phyloP scores from a whole-genome alignment of 2,888 invertebrate species.

The Colostygia pectinataria region DNA sequence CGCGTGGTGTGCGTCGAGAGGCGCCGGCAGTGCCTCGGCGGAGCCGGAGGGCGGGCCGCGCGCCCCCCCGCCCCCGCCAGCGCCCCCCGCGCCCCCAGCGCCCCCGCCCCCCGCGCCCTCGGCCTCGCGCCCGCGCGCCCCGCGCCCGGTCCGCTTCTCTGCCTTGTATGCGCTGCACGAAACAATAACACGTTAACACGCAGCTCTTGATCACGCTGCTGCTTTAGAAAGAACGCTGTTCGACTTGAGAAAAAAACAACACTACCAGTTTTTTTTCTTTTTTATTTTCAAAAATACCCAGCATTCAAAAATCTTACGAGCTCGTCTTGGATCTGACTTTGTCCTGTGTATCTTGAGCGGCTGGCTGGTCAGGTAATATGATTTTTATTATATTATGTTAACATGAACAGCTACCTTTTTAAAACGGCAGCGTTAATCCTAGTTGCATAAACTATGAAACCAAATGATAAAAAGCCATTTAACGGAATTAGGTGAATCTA shows the following conservation, averaged over 20 bases:
- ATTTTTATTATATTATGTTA: no score
- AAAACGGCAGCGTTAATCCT: conserved; percentile 8
- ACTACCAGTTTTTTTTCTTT: no score
- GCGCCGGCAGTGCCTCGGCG: conserved; percentile 69
- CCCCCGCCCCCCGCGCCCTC: conserved; percentile 45
- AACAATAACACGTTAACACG: conserved; percentile 1
- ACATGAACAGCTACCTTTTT: not conserved
- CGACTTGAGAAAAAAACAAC: no score
- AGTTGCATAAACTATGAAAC: not conserved
- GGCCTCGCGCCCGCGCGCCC: conserved; percentile 31
- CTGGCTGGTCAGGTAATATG: no score
- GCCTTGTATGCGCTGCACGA: conserved; percentile 70
- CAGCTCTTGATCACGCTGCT: not conserved
- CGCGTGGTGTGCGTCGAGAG: conserved; percentile 85
- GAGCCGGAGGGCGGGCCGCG: conserved; percentile 61
- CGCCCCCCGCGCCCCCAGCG: conserved; percentile 25
- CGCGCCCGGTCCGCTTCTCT: conserved; percentile 60
- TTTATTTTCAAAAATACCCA: no score
- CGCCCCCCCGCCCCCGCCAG: conserved; percentile 59
- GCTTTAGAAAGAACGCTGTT: not conserved
- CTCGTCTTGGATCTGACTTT: no score
- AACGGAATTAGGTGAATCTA: not conserved
- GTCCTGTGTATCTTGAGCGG: no score
- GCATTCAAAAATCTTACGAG: no score
- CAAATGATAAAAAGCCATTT: conserved; percentile 4